These are phyloP conservation scores for Sorex araneus DNA, from an alignment of 2,113 vertebrate genomes.

Conservation along the genomic window DNA sequence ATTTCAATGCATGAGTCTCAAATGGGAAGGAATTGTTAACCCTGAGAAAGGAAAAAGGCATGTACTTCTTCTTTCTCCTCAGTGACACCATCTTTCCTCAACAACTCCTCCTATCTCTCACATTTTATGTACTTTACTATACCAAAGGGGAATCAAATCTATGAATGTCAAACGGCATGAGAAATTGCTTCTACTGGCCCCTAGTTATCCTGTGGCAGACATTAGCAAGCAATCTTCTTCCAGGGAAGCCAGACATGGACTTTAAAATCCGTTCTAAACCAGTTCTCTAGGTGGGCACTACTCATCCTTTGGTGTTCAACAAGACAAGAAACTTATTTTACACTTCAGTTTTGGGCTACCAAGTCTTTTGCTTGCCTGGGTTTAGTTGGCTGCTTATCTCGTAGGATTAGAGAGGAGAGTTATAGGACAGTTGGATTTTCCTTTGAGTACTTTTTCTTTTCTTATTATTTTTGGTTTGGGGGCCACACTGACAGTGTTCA, in stretches of 20 bases:
- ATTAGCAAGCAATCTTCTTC: background rate
- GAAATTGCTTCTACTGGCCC: background rate
- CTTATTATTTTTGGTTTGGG: slow-evolving; percentile 1
- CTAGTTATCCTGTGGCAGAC: background rate
- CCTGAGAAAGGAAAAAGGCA: background rate
- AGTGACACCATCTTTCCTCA: background rate
- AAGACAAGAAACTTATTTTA: background rate
- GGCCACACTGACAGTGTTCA: too few relatives aligned
- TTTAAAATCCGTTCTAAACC: background rate
- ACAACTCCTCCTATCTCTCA: background rate
- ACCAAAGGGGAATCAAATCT: background rate
- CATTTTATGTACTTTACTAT: background rate
- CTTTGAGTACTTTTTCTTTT: background rate
- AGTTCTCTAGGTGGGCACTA: background rate
- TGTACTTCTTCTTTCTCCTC: background rate
- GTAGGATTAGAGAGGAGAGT: background rate
- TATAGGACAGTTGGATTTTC: background rate
- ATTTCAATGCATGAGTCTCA: background rate
- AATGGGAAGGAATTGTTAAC: background rate
- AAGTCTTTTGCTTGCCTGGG: background rate
- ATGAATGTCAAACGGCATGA: background rate
- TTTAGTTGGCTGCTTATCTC: background rate
- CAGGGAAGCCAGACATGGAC: background rate
- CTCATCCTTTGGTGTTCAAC: background rate
- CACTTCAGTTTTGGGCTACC: background rate